Conservation (phyloP, 2,888 invertebrate species). For the Sinelater perroti region DNA sequence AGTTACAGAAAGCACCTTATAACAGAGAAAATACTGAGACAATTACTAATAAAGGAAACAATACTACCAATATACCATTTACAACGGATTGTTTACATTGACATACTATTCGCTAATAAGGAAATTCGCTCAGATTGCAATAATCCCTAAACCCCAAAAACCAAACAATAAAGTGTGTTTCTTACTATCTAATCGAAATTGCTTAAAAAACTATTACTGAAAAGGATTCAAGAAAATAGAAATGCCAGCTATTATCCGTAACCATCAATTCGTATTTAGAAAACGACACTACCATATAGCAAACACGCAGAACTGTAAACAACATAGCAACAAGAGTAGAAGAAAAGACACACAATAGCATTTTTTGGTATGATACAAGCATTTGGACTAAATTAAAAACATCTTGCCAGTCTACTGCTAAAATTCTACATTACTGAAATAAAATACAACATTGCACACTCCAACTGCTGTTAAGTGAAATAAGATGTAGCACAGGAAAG, state of each 20-base stretch:
- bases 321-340: too few relatives aligned
- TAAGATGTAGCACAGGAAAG: neutral
- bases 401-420: too few relatives aligned
- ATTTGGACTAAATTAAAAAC: too few relatives aligned
- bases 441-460: neutral
- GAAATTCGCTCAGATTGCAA: neutral
- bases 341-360: too few relatives aligned
- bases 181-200: neutral
- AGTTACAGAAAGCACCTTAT: too few relatives aligned
- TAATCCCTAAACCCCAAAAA: neutral
- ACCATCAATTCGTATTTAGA: neutral
- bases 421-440: neutral
- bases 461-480: neutral
- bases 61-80: neutral
- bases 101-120: neutral
- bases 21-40: neutral
- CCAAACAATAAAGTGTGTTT: too few relatives aligned
- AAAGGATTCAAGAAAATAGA: neutral
- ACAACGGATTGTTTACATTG: neutral
- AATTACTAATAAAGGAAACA: neutral
- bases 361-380: too few relatives aligned
- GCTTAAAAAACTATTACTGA: neutral
- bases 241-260: neutral
- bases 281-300: neutral
- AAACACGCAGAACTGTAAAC: neutral